These are phyloP conservation scores for Zygaena filipendulae DNA, from an alignment of 2,888 invertebrate genomes.

Conservation along the genomic window DNA sequence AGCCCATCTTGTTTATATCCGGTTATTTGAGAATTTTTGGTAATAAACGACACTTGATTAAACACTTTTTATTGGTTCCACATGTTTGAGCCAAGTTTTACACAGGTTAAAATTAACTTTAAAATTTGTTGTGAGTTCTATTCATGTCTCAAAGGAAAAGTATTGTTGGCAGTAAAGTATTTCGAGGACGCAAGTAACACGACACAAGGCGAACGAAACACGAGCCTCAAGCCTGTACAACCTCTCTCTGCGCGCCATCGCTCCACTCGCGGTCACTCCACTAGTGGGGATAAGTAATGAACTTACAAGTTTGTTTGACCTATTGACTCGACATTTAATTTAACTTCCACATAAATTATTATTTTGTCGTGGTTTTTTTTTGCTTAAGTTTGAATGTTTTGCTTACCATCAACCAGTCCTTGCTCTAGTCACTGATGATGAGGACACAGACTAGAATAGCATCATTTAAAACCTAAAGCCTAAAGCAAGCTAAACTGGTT, in stretches of 20 bases:
- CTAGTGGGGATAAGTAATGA: constrained; percentile 51
- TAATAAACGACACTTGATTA: constrained; percentile 8
- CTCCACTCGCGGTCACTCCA: not conserved
- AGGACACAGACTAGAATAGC: too few relatives aligned
- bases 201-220: constrained; percentile 33
- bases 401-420: too few relatives aligned
- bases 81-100: too few relatives aligned
- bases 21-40: constrained; percentile 30
- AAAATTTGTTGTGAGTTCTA: too few relatives aligned
- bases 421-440: too few relatives aligned
- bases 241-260: constrained; percentile 52
- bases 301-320: constrained; percentile 35
- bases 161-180: constrained; percentile 16
- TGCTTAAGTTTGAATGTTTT: too few relatives aligned
- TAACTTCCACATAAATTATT: constrained; percentile 2
- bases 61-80: constrained; percentile 1
- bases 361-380: not conserved
- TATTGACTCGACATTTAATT: constrained; percentile 25
- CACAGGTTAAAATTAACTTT: not conserved
- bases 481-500: too few relatives aligned
- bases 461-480: too few relatives aligned
- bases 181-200: constrained; percentile 48
- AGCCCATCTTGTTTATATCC: constrained; percentile 75
- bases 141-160: constrained; percentile 33
- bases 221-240: constrained; percentile 32